Base-by-base conservation (phyloP, 2,113 vertebrate species). In the Amia ocellicauda region DNA sequence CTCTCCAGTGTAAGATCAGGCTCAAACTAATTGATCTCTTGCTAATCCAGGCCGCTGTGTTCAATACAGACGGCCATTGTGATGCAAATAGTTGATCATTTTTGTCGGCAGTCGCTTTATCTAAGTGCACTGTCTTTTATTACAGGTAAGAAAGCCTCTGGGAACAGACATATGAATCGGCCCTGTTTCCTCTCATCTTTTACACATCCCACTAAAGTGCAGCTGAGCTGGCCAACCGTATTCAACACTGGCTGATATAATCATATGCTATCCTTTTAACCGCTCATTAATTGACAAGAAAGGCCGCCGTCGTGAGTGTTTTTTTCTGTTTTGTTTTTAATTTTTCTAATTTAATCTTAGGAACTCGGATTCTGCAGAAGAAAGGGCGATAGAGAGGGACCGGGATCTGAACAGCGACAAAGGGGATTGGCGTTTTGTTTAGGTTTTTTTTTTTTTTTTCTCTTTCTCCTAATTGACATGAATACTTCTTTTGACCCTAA, bases 401-500 rank as follows among this genome's bases (percentile, higher is more conserved):
- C 67, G 8, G 69, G 40, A n/a, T n/a, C 69, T 76, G 60, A 68
- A 47, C 60, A 54, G 60, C 65, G 60, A 58, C 63, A 65, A 70
- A 74, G 75, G 69, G 68, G 69, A 79, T 76, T 31, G 2, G 63
- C 72, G 73, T 68, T 73, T 76, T 66, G 79, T n/a, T n/a, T n/a
- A n/a, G n/a, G n/a, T n/a, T n/a, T n/a, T n/a, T n/a, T n/a, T n/a
- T n/a, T n/a, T n/a, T n/a, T n/a, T 85, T 86, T 85, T 82, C 78
- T 71, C 85, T 85, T 86, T 87, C 82, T 78, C 74, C 81, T 93
- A 93, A 94, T 93, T 92, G 89, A 91, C 89, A 85, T 85, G 87
- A 90, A 90, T 88, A 87, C 81, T 88, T 91, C 90, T 89, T 93
- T 93, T 94, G 92, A 94, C 92, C 93, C 90, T 94, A 93, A 94